Evolutionary conservation across 2,797 vertebrate genomes (phyloP).

Genomic region (Melanotaenia maccullochi): DNA sequence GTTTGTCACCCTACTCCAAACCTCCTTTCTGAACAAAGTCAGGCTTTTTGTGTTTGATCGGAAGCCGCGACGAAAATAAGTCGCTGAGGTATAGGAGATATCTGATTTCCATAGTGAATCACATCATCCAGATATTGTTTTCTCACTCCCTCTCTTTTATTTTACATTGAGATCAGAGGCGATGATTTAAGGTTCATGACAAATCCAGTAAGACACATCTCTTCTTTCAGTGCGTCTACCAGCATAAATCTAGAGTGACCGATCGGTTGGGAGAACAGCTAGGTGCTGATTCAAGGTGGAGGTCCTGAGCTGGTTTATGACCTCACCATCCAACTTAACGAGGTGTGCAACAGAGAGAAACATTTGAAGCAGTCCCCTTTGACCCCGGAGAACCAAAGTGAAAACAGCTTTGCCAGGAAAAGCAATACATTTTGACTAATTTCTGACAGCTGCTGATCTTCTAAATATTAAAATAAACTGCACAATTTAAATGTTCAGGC

Average conservation of each 20-base stretch:
- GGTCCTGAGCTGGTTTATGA: neutral
- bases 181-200: neutral
- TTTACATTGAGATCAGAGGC: neutral
- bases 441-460: neutral
- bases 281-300: neutral
- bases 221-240: neutral
- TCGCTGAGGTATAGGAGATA: neutral
- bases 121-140: neutral
- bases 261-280: conserved; percentile 1
- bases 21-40: neutral
- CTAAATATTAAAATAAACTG: neutral
- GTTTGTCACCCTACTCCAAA: conserved; percentile 29
- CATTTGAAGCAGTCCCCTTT: conserved; percentile 7
- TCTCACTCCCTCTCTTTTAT: too few relatives aligned
- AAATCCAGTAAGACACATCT: conserved; percentile 1
- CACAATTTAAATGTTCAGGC: neutral
- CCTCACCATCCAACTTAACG: neutral
- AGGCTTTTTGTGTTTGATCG: too few relatives aligned
- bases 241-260: neutral
- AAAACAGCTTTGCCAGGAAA: neutral
- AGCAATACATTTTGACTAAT: neutral
- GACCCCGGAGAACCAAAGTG: neutral
- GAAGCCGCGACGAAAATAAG: neutral
- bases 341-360: neutral
- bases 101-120: conserved; percentile 33